Evolutionary conservation across 2,113 vertebrate species (phyloP).

Genomic region (Petrocephalus microphthalmus): DNA sequence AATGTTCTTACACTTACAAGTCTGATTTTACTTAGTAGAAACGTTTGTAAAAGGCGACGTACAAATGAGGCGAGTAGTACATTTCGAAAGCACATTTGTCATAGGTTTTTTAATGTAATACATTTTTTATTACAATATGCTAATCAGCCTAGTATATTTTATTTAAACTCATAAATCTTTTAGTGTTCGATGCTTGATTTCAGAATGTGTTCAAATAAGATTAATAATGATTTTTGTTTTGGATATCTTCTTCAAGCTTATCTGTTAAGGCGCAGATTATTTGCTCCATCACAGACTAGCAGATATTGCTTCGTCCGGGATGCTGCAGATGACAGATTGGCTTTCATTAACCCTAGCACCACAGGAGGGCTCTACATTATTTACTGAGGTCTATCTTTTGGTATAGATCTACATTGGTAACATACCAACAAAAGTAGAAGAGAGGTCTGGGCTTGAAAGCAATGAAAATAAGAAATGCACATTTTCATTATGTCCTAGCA

Average conservation of each 20-base stretch:
- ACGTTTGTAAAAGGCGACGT: background rate
- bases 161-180: background rate
- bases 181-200: background rate
- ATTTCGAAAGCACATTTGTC: background rate
- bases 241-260: background rate
- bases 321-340: background rate
- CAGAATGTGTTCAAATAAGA: background rate
- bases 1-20: background rate
- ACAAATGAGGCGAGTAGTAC: background rate
- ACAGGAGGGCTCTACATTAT: background rate
- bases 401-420: background rate
- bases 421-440: background rate
- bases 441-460: background rate
- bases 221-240: background rate
- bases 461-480: background rate
- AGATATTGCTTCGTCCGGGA: background rate
- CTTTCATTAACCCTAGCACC: background rate
- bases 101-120: background rate
- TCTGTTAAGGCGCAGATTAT: background rate
- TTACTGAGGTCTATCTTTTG: background rate
- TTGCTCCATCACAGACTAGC: background rate
- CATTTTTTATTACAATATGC: background rate
- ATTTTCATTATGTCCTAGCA: background rate
- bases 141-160: background rate
- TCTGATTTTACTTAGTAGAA: background rate